These are phyloP conservation scores for Hippocampus guttulatus DNA, from an alignment of 2,113 vertebrate species.

Conservation along the genomic window DNA sequence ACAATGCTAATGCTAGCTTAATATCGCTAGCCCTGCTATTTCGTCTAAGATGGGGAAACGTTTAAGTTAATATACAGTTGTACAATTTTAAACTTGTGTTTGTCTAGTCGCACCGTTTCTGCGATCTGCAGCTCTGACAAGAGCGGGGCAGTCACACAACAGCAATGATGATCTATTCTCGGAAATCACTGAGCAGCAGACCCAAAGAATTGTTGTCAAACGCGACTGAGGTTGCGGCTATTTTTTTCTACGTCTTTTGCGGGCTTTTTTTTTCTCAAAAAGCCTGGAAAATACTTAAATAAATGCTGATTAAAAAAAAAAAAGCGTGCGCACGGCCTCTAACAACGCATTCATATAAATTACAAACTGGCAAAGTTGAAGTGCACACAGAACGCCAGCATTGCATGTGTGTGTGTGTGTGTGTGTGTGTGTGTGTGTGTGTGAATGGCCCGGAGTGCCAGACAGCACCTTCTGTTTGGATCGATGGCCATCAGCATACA, in stretches of 20 bases:
- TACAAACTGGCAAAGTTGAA: conserved; percentile 70
- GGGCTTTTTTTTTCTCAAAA: background rate
- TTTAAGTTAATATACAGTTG: too few species aligned
- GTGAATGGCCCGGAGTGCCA: conserved; percentile 68
- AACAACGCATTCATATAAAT: conserved; percentile 67
- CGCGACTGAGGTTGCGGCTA: background rate
- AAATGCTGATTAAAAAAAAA: conserved; percentile 29
- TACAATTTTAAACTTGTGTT: too few species aligned
- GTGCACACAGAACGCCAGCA: conserved; percentile 65
- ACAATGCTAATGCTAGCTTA: too few species aligned
- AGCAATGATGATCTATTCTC: too few species aligned
- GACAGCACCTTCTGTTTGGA: conserved; percentile 77
- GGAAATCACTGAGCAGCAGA: too few species aligned
- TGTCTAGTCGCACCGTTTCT: too few species aligned
- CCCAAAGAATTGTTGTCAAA: too few species aligned
- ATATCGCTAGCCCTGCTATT: too few species aligned
- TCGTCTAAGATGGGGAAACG: too few species aligned
- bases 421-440: conserved; percentile 61
- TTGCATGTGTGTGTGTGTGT: conserved; percentile 5
- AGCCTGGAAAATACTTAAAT: background rate
- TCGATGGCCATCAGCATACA: conserved; percentile 64
- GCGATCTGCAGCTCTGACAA: too few species aligned
- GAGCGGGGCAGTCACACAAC: too few species aligned
- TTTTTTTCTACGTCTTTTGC: background rate
- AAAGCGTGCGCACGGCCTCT: conserved; percentile 28